Evolutionary conservation across 2,113 vertebrate species (phyloP), one percentile per base, ranked within the genome.

Genomic region (Tragelaphus imberbis): DNA sequence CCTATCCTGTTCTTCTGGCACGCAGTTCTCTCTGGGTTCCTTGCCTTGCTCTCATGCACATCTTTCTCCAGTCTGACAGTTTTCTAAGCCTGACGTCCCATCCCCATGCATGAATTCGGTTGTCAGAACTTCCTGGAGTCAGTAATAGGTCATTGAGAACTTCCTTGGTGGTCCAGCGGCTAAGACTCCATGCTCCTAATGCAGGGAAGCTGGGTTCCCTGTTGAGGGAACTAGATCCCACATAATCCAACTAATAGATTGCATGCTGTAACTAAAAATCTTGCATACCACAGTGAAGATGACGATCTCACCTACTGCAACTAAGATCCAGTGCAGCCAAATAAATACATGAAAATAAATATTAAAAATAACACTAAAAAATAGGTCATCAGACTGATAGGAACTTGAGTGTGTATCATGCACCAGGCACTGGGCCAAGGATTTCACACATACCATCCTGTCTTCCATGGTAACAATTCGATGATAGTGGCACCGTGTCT

Each of bases 401-500:
- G 44, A 40, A 82, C 17, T 17, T 33, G 36, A 55, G 23, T 80
- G 56, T 30, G 8, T 68, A 33, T 23, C 16, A 13, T 27, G n/a
- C 13, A 33, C 25, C 23, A 33, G 12, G 12, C 21, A 14, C n/a
- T 2, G 1, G 56, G 56, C 12, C n/a, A 75, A 90, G 5, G 58
- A 56, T 27, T 44, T 87, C 33, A 80, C 25, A 15, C 3, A 21
- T 7, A 25, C 0, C 2, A 2, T 15, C 25, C 49, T 30, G 10
- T 79, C 27, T 13, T 19, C 30, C 36, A 7, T 13, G 16, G 13
- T 23, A 47, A n/a, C 6, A 82, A 7, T 19, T 44, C 59, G 7
- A 2, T 1, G 25, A 55, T 2, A 21, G 23, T 9, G 47, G 30
- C 4, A 1, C 4, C 27, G 12, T 21, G 47, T 7, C 47, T n/a